Evolutionary conservation across 2,797 vertebrate genomes (phyloP).

Genomic region (Sebastolobus altivelis): DNA sequence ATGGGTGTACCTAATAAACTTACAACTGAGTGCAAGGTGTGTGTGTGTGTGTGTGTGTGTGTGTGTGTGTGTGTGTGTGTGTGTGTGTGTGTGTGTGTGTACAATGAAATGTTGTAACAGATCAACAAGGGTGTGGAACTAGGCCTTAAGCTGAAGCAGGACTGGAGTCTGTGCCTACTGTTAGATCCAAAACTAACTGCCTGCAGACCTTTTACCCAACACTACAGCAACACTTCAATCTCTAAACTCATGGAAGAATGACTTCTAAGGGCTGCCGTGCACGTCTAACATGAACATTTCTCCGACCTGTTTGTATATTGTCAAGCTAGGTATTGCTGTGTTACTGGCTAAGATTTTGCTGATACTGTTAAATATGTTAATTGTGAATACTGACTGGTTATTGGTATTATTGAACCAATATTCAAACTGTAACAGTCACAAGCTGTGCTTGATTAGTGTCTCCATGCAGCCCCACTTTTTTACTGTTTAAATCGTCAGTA

Average conservation of each 20-base stretch:
- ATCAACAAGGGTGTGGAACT: not conserved
- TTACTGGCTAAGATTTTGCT: not conserved
- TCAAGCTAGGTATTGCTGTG: not conserved
- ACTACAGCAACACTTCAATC: not conserved
- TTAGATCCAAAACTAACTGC: not conserved
- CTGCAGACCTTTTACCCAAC: not conserved
- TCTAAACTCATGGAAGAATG: not conserved
- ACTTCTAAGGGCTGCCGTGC: not conserved
- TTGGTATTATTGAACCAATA: not conserved
- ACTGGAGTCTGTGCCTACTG: not conserved
- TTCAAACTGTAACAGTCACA: not conserved
- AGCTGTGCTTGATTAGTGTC: not conserved
- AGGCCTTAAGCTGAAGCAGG: not conserved
- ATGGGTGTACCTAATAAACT: no score
- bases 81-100: not conserved
- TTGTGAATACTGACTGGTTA: not conserved
- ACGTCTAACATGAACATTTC: not conserved
- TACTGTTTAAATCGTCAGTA: not conserved
- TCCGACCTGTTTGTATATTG: not conserved
- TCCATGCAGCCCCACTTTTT: not conserved
- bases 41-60: not conserved
- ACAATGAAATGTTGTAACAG: not conserved
- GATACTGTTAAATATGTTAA: not conserved
- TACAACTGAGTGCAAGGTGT: not conserved
- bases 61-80: not conserved